Evolutionary conservation across 2,797 vertebrate genomes (phyloP).

Genomic region (Dallia pectoralis): DNA sequence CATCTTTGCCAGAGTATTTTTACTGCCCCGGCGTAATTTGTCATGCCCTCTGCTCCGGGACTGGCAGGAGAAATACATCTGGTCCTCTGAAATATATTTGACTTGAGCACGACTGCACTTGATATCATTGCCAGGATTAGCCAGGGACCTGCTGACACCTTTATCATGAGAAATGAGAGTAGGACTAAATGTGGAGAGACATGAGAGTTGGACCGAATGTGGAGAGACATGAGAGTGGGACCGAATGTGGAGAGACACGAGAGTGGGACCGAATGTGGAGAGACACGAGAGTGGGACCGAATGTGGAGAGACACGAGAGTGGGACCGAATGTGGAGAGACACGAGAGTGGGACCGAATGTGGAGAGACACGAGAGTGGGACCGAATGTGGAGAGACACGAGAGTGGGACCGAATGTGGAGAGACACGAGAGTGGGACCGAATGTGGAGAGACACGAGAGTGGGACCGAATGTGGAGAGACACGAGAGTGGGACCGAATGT

Average conservation of each 20-base stretch:
- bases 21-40: slow-evolving; percentile 57
- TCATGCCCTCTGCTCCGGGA: slow-evolving; percentile 29
- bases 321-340: background rate
- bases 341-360: no score
- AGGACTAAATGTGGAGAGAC: no score
- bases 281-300: no score
- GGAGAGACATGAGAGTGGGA: background rate
- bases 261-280: background rate
- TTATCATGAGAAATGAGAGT: no score
- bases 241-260: no score
- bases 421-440: background rate
- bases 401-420: no score
- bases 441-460: background rate
- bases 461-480: no score
- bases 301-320: background rate
- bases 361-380: background rate
- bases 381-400: background rate
- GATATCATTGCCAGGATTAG: slow-evolving; percentile 18
- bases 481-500: background rate
- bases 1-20: slow-evolving; percentile 54
- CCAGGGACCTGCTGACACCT: no score
- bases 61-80: slow-evolving; percentile 52
- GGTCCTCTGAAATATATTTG: slow-evolving; percentile 55
- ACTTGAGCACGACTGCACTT: slow-evolving; percentile 47
- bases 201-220: background rate